Evolutionary conservation across 64 coral and sea anemone genomes (phyloP), one percentile per base, ranked within the genome.

Genomic region (Actinia tenebrosa): DNA sequence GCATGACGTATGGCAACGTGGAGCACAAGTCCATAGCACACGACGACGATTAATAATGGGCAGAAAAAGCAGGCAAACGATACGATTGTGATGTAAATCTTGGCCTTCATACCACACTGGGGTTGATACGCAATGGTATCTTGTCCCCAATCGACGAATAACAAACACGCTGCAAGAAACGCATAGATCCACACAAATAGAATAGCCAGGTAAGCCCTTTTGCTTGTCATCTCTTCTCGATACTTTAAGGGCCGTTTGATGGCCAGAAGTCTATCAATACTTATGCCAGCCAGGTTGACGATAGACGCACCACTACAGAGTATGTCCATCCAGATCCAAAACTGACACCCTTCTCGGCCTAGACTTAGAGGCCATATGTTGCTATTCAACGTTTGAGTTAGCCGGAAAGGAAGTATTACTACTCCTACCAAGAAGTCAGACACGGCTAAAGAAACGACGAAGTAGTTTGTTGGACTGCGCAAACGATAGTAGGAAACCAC

Each of bases 311-410:
- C 97, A 44, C 89, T 77, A 30, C 88, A 93, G 3, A 99, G 60
- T 88, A 95, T 99, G n/a, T 99, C 97, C 3, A 95, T 86, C 93
- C 93, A 95, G 5, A 99, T 99, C 97, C 97, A 99, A 23, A 87
- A 86, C 78, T 99, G 93, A 20, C 97, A 99, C 5, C 97, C 93
- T 17, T 88, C 89, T 3, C 22, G 52, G 10, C 88, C 90, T 44
- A 95, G 62, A 43, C 58, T 82, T 3, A 25, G 16, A 0, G 93
- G 93, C 93, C 93, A 99, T 0, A 8, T 16, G 45, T 92, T 88
- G 4, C 89, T 80, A 62, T 99, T 80, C 20, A 99, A 54, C 25
- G 88, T 92, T n/a, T 99, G 97, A 1, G 91, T 83, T 66, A 99
- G 89, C 44, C 91, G 86, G 62, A 99, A 99, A 6, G 97, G 97